Percentiles rank a stretch among this genome's conserved stretches.
These are phyloP conservation scores for Ctenopoma kingsleyae DNA, from an alignment of 2,797 vertebrate genomes.

Conservation along the genomic window DNA sequence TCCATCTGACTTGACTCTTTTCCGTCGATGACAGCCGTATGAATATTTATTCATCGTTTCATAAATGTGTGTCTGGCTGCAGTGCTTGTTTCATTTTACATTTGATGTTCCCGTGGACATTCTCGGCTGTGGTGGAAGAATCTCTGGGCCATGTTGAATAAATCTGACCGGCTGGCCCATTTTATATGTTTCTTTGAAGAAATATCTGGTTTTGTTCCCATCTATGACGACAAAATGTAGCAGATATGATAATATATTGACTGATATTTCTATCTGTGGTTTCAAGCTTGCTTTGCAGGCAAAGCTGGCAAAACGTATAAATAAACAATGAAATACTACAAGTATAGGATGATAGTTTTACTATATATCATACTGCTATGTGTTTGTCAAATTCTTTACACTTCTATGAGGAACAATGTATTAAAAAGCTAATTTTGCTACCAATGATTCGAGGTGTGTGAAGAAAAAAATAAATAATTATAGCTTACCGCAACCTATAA, in stretches of 20 bases:
- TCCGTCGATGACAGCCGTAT: constrained; percentile 22
- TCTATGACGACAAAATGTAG: constrained; percentile 34
- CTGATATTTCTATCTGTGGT: constrained; percentile 26
- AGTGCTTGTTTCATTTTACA: constrained; percentile 29
- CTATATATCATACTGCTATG: not conserved
- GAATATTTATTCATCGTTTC: constrained; percentile 28
- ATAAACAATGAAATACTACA: not conserved
- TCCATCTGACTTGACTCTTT: constrained; percentile 38
- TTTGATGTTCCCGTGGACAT: constrained; percentile 46
- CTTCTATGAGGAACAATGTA: not conserved
- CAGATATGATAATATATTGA: constrained; percentile 36
- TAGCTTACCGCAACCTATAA: not conserved
- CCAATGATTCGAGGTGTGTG: not conserved
- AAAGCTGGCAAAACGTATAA: constrained; percentile 11
- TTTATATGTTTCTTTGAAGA: constrained; percentile 36
- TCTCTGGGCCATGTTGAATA: constrained; percentile 59
- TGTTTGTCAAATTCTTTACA: constrained; percentile 1
- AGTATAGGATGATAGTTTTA: constrained; percentile 3
- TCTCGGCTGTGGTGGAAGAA: constrained; percentile 32
- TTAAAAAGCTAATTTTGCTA: constrained; percentile 6
- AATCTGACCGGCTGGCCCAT: constrained; percentile 65
- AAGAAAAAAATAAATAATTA: not conserved
- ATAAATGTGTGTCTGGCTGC: constrained; percentile 20
- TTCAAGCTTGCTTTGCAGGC: constrained; percentile 28
- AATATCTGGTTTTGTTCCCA: constrained; percentile 16